Base-by-base conservation (phyloP, 2,888 invertebrate genomes). In the Bhutanitis thaidina region DNA sequence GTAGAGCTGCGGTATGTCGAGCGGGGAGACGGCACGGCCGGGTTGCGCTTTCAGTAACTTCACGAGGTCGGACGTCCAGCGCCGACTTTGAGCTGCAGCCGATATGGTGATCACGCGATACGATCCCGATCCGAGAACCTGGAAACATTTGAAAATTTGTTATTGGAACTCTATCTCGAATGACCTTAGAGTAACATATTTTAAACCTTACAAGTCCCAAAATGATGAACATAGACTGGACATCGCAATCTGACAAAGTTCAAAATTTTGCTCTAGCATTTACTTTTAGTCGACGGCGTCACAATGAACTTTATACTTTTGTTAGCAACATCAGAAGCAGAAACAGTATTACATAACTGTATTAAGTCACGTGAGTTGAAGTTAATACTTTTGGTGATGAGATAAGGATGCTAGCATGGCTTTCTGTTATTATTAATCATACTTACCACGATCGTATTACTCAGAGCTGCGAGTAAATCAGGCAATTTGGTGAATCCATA, bases 401-500 rank as follows among this genome's bases (percentile, higher is more conserved):
- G n/a, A n/a, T n/a, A n/a, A 20, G 20, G 5, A 20, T 20, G 2
- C 3, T 3, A 20, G 20, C 20, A 20, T 20, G 20, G 5, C 2
- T 20, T 20, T 3, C n/a, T n/a, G 5, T 20, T 20, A 20, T 20
- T 20, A 20, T 5, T 20, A 15, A 15, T n/a, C 9, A 51, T 41
- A 69, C 77, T 71, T 76, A 95, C 95, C 84, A 97, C 96, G 30
- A 97, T 94, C 38, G 97, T 94, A 63, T 95, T 93, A 10, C 96
- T 92, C n/a, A 98, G 90, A 3, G 97, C 94, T 64, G 97, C 95
- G 38, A 98, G 92, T 34, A 98, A 90, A 79, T 98, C 98, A 14
- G 97, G 94, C 1, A 98, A 88, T 77, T 97, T 97, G 0, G 96
- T 96, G 71, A 96, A 98, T n/a, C 98, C 98, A 74, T 98, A 98